phyloP scores from a whole-genome alignment of 2,113 vertebrate genomes.

The Pseudopodoces humilis region DNA sequence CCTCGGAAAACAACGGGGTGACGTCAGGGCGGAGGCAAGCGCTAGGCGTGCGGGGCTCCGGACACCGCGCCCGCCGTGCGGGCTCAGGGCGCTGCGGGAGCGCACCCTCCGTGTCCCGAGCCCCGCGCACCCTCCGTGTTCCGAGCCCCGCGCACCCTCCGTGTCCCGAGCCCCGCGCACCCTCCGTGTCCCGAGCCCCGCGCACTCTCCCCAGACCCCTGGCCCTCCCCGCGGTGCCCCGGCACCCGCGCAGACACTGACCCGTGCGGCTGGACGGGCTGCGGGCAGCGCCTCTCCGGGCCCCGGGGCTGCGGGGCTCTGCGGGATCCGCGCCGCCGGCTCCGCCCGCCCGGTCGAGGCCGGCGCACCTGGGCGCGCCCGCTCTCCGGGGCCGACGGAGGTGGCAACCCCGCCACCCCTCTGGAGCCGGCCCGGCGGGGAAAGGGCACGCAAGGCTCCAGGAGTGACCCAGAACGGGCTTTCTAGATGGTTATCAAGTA shows the following conservation, averaged over 20 bases:
- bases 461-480: background rate
- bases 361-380: background rate
- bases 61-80: rapidly evolving
- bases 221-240: background rate
- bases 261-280: constrained; percentile 42
- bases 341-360: background rate
- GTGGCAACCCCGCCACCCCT: background rate
- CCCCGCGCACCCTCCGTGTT: background rate
- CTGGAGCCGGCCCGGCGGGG: rapidly evolving
- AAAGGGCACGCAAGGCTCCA: rapidly evolving
- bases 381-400: background rate
- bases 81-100: background rate
- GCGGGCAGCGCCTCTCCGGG: constrained; percentile 4
- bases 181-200: background rate
- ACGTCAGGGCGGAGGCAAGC: rapidly evolving
- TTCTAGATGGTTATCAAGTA: rapidly evolving
- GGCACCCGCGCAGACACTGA: background rate
- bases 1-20: rapidly evolving
- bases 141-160: background rate
- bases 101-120: too few relatives aligned
- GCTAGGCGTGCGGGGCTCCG: rapidly evolving
- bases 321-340: background rate
- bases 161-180: background rate
- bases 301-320: constrained; percentile 25
- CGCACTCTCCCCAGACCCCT: too few relatives aligned